Base-by-base conservation (phyloP, 2,797 vertebrate species). In the Eidolon dupreanum region DNA sequence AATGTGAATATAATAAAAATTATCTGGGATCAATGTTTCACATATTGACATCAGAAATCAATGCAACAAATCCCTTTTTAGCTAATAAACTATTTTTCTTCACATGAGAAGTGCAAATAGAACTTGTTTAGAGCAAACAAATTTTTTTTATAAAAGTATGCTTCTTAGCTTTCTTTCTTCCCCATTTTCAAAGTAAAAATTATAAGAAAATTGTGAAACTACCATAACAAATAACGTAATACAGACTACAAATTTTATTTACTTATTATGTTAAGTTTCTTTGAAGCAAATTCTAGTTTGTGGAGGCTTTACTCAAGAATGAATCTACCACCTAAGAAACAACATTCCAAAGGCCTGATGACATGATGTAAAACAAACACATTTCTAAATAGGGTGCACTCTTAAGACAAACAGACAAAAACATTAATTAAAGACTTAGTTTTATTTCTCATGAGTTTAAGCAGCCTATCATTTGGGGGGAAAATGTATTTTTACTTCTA, bases 321-420 rank as follows among this genome's bases (percentile, higher is more conserved):
- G 36, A 63, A 63, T 94, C 75, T 90, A 63, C 26, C 43, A 73
- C 41, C 20, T 75, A 75, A 85, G 66, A 90, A 92, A 85, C 65
- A 93, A 59, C n/a, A 88, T 93, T 95, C 90, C 90, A 94, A 97
- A 97, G 94, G 79, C 73, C 85, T 17, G 59, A 88, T 1, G 49
- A 59, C 31, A 83, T 88, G 88, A 92, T 46, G 68, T 71, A 97
- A 97, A 94, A 88, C 84, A 92, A 97, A 97, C 85, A 95, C 41
- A 94, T 96, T 96, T 95, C 96, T 92, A 95, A 95, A 74, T 61
- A 28, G 63, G 12, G 6, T 83, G 79, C 49, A 95, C 61, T 88
- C 92, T 90, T 94, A 82, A 82, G 77, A 90, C 85, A 96, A 96
- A 97, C 24, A 96, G 88, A 84, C 78, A 68, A 75, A 90, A 74